Evolutionary conservation across 1,140 invertebrate species (phyloP).

Genomic region (Drosophila novamexicana): DNA sequence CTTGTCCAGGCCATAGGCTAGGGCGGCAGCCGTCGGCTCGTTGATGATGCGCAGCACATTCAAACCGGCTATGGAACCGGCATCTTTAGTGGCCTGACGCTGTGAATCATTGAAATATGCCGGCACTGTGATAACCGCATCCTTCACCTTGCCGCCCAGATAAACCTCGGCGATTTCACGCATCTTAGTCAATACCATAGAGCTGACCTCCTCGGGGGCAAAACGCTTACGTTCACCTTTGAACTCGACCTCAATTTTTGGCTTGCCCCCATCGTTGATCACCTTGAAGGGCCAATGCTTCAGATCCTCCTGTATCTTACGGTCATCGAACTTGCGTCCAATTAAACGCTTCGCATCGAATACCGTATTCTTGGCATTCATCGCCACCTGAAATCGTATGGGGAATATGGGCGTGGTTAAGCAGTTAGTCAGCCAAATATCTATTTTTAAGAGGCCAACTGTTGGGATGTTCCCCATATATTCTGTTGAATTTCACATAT

Average conservation of each 20-base stretch:
- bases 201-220: constrained; percentile 93
- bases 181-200: constrained; percentile 94
- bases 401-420: constrained; percentile 29
- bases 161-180: constrained; percentile 88
- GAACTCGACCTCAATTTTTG: constrained; percentile 91
- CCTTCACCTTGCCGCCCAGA: constrained; percentile 86
- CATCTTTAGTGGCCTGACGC: constrained; percentile 90
- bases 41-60: constrained; percentile 94
- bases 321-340: constrained; percentile 91
- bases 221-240: constrained; percentile 91
- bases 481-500: constrained; percentile 1
- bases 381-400: constrained; percentile 86
- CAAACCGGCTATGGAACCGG: constrained; percentile 90
- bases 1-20: constrained; percentile 94
- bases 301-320: constrained; percentile 90
- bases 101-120: constrained; percentile 89
- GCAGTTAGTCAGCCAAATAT: constrained; percentile 20
- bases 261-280: constrained; percentile 88
- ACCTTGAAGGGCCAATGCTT: constrained; percentile 93
- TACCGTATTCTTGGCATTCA: constrained; percentile 94
- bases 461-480: constrained; percentile 15
- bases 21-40: constrained; percentile 92
- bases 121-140: constrained; percentile 90
- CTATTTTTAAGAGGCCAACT: constrained; percentile 27
- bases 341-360: constrained; percentile 93